Evolutionary conservation across 1,140 invertebrate genomes (phyloP).

Genomic region (Hormaphis cornu): DNA sequence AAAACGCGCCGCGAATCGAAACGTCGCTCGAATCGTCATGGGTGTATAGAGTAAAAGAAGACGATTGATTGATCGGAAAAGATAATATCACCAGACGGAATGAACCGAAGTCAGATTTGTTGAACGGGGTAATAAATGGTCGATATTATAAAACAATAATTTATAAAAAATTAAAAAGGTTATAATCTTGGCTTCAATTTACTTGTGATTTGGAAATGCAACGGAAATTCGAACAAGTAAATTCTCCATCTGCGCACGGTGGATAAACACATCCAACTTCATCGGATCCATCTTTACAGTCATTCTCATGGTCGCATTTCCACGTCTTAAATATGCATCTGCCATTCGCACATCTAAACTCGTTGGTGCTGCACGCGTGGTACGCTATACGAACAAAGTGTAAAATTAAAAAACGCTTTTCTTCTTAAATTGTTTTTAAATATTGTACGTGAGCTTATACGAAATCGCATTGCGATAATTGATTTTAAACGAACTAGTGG

Average conservation of each 20-base stretch:
- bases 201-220: constrained; percentile 75
- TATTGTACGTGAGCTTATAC: no score
- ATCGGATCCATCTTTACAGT: constrained; percentile 87
- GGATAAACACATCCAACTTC: constrained; percentile 86
- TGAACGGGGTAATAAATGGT: no score
- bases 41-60: no score
- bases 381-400: constrained; percentile 53
- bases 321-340: constrained; percentile 90
- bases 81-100: no score
- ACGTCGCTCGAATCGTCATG: no score
- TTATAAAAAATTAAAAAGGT: no score
- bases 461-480: no score
- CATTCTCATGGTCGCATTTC: constrained; percentile 91
- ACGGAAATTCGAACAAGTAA: constrained; percentile 82
- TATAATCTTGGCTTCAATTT: no score
- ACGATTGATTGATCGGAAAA: no score
- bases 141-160: no score
- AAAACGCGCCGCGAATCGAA: no score
- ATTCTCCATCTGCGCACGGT: constrained; percentile 81
- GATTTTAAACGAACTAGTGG: not conserved
- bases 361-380: constrained; percentile 83
- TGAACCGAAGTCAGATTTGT: no score
- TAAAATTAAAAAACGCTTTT: not conserved
- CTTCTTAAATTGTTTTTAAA: not conserved
- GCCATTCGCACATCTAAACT: constrained; percentile 89